A percentile compares a stretch with the other conserved stretches of the same genome.
phyloP scores from a whole-genome alignment of 2,888 invertebrate species.

The Melinaea marsaeus region DNA sequence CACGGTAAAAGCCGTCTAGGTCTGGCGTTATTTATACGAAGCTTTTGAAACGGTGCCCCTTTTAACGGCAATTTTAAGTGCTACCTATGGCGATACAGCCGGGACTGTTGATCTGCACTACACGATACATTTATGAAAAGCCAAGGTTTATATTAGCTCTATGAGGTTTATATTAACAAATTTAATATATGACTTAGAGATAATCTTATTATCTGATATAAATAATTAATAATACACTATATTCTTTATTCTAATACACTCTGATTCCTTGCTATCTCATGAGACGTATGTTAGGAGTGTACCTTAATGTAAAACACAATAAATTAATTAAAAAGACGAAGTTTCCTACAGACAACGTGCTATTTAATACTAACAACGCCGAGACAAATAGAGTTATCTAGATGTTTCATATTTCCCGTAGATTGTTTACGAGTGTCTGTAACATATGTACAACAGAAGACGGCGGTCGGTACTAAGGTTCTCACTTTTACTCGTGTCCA shows the following conservation, averaged over 20 bases:
- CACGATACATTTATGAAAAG: slow-evolving; percentile 31
- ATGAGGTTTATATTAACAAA: no score
- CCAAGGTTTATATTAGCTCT: slow-evolving; percentile 16
- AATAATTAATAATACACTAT: no score
- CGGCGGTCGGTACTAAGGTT: slow-evolving; percentile 46
- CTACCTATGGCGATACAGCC: slow-evolving; percentile 51
- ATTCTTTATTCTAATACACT: no score
- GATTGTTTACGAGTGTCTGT: slow-evolving; percentile 40
- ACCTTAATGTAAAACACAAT: neutral
- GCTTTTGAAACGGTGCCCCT: slow-evolving; percentile 68
- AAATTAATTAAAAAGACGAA: slow-evolving; percentile 8
- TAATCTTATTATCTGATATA: neutral
- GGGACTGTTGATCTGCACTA: slow-evolving; percentile 45
- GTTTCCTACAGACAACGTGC: neutral
- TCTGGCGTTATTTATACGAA: slow-evolving; percentile 66
- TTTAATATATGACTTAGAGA: neutral
- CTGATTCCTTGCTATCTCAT: no score
- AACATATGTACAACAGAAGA: slow-evolving; percentile 53
- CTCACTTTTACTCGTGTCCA: slow-evolving; percentile 60
- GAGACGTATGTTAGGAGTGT: no score
- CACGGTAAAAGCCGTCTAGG: slow-evolving; percentile 60
- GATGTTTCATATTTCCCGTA: slow-evolving; percentile 36
- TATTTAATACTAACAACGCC: slow-evolving; percentile 5
- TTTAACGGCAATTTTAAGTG: slow-evolving; percentile 74
- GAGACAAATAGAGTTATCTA: slow-evolving; percentile 20